These are phyloP conservation scores for Macrotis lagotis DNA, from an alignment of 2,113 vertebrate species.

Conservation along the genomic window DNA sequence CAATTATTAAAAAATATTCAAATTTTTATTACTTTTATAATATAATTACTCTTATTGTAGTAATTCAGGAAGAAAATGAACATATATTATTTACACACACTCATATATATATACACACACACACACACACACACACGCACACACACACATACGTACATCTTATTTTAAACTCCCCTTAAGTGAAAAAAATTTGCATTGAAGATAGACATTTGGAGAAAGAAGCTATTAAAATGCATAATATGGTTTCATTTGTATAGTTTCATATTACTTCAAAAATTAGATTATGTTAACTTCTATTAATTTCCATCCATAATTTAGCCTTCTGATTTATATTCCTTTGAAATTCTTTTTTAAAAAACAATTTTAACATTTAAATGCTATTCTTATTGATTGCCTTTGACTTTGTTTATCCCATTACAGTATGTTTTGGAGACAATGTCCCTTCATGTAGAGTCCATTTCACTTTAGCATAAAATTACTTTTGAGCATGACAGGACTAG, in stretches of 20 bases:
- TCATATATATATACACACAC: too few species aligned
- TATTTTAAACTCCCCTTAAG: not conserved
- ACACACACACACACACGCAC: not conserved
- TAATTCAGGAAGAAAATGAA: not conserved
- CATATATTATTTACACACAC: not conserved
- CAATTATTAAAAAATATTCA: not conserved
- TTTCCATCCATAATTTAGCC: not conserved
- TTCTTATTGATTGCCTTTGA: too few species aligned
- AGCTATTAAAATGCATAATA: not conserved
- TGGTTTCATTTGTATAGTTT: not conserved
- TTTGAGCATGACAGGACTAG: not conserved
- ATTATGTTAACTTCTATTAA: rapidly evolving
- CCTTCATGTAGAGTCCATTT: not conserved
- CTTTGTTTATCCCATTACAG: not conserved
- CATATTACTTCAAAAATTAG: not conserved
- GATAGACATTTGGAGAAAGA: not conserved
- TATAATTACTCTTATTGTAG: not conserved
- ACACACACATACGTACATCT: not conserved
- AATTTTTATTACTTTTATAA: not conserved
- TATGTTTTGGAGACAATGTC: not conserved
- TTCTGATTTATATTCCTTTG: not conserved
- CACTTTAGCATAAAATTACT: not conserved
- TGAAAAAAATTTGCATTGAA: not conserved
- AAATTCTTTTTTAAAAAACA: not conserved
- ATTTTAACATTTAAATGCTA: not conserved